A percentile compares a stretch with the other conserved stretches of the same genome.
Evolutionary conservation across 1,140 invertebrate species (phyloP).

Genomic region (Bicyclus anynana): DNA sequence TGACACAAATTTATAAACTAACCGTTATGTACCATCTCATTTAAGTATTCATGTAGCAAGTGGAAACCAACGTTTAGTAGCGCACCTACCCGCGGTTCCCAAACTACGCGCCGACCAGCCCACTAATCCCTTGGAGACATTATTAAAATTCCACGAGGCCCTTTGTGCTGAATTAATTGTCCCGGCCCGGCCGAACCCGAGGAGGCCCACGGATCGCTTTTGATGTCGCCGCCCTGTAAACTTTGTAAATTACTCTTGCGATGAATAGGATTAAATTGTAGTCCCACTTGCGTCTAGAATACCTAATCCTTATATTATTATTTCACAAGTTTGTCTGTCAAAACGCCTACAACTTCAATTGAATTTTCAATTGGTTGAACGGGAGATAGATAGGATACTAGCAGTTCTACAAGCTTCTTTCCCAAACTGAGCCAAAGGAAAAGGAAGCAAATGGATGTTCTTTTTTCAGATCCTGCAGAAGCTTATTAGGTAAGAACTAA

Average conservation of each 20-base stretch:
- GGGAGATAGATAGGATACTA: too few relatives aligned
- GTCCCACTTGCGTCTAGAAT: neutral
- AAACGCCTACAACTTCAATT: too few relatives aligned
- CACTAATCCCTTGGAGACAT: constrained; percentile 8
- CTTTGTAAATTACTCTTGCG: constrained; percentile 6
- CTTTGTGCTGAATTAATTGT: constrained; percentile 21
- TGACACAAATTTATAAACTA: too few relatives aligned
- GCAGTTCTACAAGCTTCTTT: too few relatives aligned
- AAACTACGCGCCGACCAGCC: constrained; percentile 1
- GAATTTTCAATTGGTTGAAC: too few relatives aligned
- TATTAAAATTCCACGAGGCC: constrained; percentile 20
- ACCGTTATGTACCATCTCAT: neutral
- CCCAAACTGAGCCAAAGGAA: too few relatives aligned
- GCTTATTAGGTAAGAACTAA: too few relatives aligned
- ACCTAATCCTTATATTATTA: neutral
- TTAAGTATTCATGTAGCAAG: constrained; percentile 1
- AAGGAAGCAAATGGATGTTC: too few relatives aligned
- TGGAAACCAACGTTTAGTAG: neutral
- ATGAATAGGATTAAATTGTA: constrained; percentile 16
- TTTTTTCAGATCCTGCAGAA: too few relatives aligned
- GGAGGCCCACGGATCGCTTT: neutral
- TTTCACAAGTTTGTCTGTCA: too few relatives aligned
- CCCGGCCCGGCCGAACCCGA: neutral
- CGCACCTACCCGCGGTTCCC: neutral
- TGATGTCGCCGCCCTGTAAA: constrained; percentile 2